Base-by-base conservation (phyloP, 2,888 invertebrate species). In the Drosophila nigritarsus region DNA sequence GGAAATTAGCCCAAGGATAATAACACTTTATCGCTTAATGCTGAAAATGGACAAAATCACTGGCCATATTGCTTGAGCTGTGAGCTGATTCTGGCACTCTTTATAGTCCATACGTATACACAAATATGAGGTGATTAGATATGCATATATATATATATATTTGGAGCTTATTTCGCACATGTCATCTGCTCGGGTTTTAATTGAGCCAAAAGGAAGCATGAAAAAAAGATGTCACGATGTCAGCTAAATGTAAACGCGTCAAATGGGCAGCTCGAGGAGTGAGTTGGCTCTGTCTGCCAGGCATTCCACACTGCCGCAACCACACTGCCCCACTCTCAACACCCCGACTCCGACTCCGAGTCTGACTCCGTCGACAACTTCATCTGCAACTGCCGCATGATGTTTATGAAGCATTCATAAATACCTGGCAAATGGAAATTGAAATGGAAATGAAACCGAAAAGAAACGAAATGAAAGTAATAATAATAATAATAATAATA, bases 151-250 rank as follows among this genome's bases (percentile, higher is more conserved):
- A 5, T 18, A 5, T 13, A n/a, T 4, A 30, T 36, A 6, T 18
- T 64, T 54, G 24, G 20, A 29, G 36, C 18, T 40, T 45, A 38
- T 60, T 58, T 6, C 54, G 58, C 80, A 73, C 65, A 74, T 73
- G 80, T 70, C 67, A 6, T 27, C 18, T 20, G 42, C 20, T 48
- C 65, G 1, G 32, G 34, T 18, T 53, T 42, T 89, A 84, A 84
- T 84, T 84, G 87, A 76, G 71, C 82, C 65, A 71, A 70, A 73
- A 71, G 87, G 75, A 87, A 84, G 78, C 78, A 79, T 82, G 54
- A 67, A 60, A 71, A 66, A 76, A 24, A 24, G 40, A 75, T 75
- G 75, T 69, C 75, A 65, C 63, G 55, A 76, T 67, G 72, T 72
- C 66, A 59, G 77, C 50, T 60, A 54, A 70, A 70, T 64, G 54